Conservation (phyloP, 1,140 invertebrate genomes). For the Brachionus manjavacas region DNA sequence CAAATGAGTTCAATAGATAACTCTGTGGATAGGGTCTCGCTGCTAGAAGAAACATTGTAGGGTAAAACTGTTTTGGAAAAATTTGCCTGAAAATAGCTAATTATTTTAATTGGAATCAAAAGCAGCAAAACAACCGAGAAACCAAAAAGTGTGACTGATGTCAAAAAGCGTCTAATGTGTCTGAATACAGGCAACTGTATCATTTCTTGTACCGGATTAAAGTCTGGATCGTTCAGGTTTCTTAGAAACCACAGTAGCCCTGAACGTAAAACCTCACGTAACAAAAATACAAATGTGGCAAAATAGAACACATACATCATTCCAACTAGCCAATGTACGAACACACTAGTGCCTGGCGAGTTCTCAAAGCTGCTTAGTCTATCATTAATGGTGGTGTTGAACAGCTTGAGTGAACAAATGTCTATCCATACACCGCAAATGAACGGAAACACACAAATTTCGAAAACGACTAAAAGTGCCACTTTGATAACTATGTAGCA, state of each 20-base stretch:
- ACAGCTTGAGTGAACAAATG: slow-evolving; percentile 89
- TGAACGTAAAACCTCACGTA: slow-evolving; percentile 86
- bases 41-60: slow-evolving; percentile 46
- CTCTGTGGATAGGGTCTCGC: slow-evolving; percentile 74
- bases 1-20: slow-evolving; percentile 85
- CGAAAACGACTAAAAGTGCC: slow-evolving; percentile 79
- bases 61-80: background rate
- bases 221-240: slow-evolving; percentile 97
- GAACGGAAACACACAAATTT: slow-evolving; percentile 91
- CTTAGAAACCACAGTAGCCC: slow-evolving; percentile 90
- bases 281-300: slow-evolving; percentile 86
- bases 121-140: slow-evolving; percentile 39
- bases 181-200: slow-evolving; percentile 88
- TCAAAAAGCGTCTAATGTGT: slow-evolving; percentile 80
- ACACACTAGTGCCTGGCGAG: slow-evolving; percentile 90
- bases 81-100: slow-evolving; percentile 21
- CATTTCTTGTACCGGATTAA: slow-evolving; percentile 95
- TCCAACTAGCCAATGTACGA: slow-evolving; percentile 97
- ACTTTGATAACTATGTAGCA: slow-evolving; percentile 95
- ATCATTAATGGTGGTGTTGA: slow-evolving; percentile 66
- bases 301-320: slow-evolving; percentile 99
- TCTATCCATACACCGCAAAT: slow-evolving; percentile 99
- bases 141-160: slow-evolving; percentile 71
- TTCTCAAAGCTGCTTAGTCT: slow-evolving; percentile 77
- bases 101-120: background rate